Percentiles rank a stretch among this genome's conserved stretches.
Conservation (phyloP, 2,888 invertebrate species). For the Trypoxylon attenuatum region DNA sequence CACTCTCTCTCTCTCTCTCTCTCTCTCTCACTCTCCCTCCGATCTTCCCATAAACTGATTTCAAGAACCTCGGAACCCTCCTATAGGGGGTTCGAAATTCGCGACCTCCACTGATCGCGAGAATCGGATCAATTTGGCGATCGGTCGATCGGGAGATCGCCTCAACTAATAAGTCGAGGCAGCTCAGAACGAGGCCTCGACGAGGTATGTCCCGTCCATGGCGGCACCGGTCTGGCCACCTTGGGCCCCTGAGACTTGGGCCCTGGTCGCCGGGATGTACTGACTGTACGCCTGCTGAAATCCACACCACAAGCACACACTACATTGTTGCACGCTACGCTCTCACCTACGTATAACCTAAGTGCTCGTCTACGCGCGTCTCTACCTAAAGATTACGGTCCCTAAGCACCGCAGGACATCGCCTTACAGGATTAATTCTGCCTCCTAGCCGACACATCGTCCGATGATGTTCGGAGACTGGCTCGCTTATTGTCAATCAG, state of each 20-base stretch:
- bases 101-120: no score
- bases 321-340: conserved; percentile 73
- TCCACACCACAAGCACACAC: conserved; percentile 74
- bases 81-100: no score
- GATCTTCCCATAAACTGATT: no score
- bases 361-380: conserved; percentile 27
- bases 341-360: conserved; percentile 66
- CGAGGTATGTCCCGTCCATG: conserved; percentile 90
- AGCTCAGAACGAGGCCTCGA: conserved; percentile 87
- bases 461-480: background rate
- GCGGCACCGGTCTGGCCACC: conserved; percentile 86
- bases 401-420: background rate
- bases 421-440: background rate
- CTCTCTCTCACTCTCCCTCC: background rate
- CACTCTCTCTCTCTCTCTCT: conserved; percentile 11
- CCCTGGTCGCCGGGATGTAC: conserved; percentile 90
- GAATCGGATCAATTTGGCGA: conserved; percentile 9
- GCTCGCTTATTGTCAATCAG: no score
- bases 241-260: conserved; percentile 79
- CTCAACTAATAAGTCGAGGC: conserved; percentile 28
- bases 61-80: no score
- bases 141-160: conserved; percentile 23
- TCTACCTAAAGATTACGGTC: conserved; percentile 21
- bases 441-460: background rate
- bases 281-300: conserved; percentile 89